Percentiles rank a stretch among this genome's conserved stretches.
These are phyloP conservation scores for Cercopithecus mona DNA, from an alignment of 2,113 vertebrate species.

Conservation along the genomic window DNA sequence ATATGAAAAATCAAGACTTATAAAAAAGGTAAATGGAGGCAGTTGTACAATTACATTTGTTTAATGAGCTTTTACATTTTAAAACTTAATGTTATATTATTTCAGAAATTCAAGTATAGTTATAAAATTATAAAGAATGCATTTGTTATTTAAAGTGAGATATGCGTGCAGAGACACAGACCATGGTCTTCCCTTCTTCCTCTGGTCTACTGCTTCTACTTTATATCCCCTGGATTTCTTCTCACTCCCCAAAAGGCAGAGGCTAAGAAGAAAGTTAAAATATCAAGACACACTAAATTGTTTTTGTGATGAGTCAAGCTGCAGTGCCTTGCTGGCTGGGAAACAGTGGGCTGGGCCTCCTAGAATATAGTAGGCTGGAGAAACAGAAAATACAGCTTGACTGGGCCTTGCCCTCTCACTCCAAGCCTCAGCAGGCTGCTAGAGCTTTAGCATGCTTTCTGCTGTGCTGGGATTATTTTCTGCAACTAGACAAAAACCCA, in stretches of 20 bases:
- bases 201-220: neutral
- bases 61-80: neutral
- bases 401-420: neutral
- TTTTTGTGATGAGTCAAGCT: neutral
- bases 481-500: rapidly evolving
- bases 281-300: neutral
- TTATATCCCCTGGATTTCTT: neutral
- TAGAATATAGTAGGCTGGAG: neutral
- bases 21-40: neutral
- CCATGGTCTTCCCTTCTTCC: neutral
- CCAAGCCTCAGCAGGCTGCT: constrained; percentile 33
- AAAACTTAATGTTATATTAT: neutral
- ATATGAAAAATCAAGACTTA: constrained; percentile 39
- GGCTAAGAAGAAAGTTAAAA: neutral
- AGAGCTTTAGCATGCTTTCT: neutral
- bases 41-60: neutral
- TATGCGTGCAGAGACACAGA: neutral
- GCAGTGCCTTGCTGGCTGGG: neutral
- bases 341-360: neutral
- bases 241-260: neutral
- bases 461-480: constrained; percentile 52
- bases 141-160: neutral
- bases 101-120: neutral
- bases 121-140: neutral
- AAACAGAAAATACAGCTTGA: constrained; percentile 35